Evolutionary conservation across 1,140 invertebrate genomes (phyloP).

Genomic region (Andrena cerasifolii): DNA sequence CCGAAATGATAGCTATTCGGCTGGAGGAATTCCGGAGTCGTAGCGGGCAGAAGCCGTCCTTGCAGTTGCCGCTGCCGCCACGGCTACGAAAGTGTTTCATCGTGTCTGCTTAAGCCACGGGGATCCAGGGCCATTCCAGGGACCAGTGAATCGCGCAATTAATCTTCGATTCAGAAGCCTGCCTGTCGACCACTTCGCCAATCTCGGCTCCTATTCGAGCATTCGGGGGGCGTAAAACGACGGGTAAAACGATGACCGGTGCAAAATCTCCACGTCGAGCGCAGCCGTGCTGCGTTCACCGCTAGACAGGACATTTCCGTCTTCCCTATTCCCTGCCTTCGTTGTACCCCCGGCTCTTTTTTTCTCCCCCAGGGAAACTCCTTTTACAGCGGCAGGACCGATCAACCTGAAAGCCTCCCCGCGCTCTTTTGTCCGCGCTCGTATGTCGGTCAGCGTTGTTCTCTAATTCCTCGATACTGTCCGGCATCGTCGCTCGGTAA

Average conservation of each 20-base stretch:
- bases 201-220: slow-evolving; percentile 58
- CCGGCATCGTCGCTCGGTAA: background rate
- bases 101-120: slow-evolving; percentile 60
- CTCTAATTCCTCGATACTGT: slow-evolving; percentile 4
- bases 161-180: slow-evolving; percentile 66
- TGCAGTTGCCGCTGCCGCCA: slow-evolving; percentile 1
- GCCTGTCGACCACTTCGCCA: slow-evolving; percentile 53
- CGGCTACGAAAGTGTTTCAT: slow-evolving; percentile 59
- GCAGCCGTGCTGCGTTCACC: background rate
- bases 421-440: background rate
- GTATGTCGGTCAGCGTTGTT: background rate
- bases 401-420: background rate
- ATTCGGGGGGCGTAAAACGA: slow-evolving; percentile 55
- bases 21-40: slow-evolving; percentile 31
- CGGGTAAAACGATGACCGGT: slow-evolving; percentile 63
- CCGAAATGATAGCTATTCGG: slow-evolving; percentile 38
- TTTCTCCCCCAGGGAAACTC: background rate
- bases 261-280: slow-evolving; percentile 46
- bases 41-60: background rate
- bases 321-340: slow-evolving; percentile 2
- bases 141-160: slow-evolving; percentile 67
- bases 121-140: slow-evolving; percentile 15
- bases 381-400: slow-evolving; percentile 10
- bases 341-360: background rate
- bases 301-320: slow-evolving; percentile 28